phyloP scores from a whole-genome alignment of 23 tunicate species.

The Diplosoma virens region DNA sequence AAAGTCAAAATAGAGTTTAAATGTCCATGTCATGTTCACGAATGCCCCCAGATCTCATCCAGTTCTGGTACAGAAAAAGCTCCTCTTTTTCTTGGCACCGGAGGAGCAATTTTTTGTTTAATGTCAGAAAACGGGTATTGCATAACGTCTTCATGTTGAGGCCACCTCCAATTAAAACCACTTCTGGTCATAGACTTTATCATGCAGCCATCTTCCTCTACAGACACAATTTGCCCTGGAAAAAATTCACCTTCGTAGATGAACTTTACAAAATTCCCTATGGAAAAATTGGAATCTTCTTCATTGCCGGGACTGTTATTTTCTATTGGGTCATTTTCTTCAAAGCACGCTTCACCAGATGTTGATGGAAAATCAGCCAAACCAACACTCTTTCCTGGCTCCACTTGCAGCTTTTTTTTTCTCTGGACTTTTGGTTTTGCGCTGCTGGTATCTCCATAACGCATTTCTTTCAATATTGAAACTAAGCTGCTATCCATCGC shows the following conservation, averaged over 20 bases:
- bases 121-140: neutral
- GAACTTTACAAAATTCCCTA: neutral
- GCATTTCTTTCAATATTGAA: neutral
- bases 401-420: neutral
- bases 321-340: neutral
- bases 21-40: too few species aligned
- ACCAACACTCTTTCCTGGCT: neutral
- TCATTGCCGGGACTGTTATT: neutral
- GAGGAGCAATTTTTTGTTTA: neutral
- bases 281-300: neutral
- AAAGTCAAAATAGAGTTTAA: too few species aligned
- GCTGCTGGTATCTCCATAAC: neutral
- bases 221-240: neutral
- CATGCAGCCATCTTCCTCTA: neutral
- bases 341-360: neutral
- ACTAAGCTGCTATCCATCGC: neutral
- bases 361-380: neutral
- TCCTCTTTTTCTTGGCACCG: neutral
- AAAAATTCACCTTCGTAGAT: neutral
- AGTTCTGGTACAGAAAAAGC: neutral
- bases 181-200: neutral
- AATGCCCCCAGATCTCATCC: neutral
- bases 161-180: conserved; percentile 6
- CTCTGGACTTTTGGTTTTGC: neutral
- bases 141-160: neutral